Conservation (phyloP, 2,113 vertebrate species). For the Apodemus speciosus region DNA sequence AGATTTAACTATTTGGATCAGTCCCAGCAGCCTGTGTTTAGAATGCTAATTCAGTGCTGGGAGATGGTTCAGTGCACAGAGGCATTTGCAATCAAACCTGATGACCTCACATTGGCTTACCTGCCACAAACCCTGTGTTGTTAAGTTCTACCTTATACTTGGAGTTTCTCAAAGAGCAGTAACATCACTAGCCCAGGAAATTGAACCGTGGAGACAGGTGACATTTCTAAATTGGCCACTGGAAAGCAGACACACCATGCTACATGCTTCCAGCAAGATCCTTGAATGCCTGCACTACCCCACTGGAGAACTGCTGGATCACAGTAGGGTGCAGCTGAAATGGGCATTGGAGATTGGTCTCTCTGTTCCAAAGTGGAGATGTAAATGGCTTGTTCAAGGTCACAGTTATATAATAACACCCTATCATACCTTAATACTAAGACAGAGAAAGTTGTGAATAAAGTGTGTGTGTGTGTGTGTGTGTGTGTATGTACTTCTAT, state of each 20-base stretch:
- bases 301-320: neutral
- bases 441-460: neutral
- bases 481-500: neutral
- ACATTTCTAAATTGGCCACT: constrained; percentile 28
- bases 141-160: neutral
- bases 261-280: constrained; percentile 6
- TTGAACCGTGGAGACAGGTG: neutral
- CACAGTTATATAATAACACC: neutral
- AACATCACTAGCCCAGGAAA: neutral
- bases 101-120: neutral
- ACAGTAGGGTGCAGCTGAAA: neutral
- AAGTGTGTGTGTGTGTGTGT: neutral
- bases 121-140: neutral
- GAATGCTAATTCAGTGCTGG: constrained; percentile 26
- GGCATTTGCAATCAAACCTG: neutral
- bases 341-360: neutral
- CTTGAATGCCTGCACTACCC: neutral
- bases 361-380: neutral
- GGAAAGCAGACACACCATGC: neutral
- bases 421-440: neutral
- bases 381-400: neutral
- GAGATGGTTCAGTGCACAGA: neutral
- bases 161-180: neutral
- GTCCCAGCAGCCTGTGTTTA: constrained; percentile 36
- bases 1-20: constrained; percentile 46